phyloP scores from a whole-genome alignment of 2,888 invertebrate genomes.

The Tanaodytes sp. region DNA sequence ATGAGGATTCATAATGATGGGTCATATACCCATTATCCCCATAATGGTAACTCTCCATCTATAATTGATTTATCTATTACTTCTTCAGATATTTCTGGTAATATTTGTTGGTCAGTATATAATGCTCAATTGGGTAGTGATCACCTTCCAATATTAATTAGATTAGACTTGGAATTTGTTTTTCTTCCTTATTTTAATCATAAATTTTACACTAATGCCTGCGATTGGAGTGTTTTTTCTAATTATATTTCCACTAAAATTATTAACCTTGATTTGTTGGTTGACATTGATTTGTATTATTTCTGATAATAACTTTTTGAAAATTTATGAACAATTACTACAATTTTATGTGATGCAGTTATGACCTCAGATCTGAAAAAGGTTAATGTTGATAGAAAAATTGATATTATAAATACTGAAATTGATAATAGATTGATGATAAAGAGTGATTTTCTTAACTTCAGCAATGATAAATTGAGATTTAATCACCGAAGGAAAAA shows the following conservation, averaged over 20 bases:
- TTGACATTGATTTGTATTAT: too few species aligned
- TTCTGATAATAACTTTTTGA: neutral
- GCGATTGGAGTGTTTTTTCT: neutral
- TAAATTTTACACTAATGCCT: neutral
- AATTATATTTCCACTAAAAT: neutral
- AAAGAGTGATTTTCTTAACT: too few species aligned
- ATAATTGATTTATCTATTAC: constrained; percentile 1
- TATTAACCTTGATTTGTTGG: neutral
- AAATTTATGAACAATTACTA: neutral
- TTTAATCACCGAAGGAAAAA: too few species aligned
- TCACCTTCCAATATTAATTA: neutral
- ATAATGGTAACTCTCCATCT: constrained; percentile 10
- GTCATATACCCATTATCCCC: constrained; percentile 4
- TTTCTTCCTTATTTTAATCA: neutral
- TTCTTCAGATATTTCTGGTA: neutral
- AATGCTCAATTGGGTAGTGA: constrained; percentile 2
- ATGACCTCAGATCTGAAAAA: neutral
- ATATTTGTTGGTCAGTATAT: neutral
- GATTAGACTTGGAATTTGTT: neutral
- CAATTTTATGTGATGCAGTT: neutral
- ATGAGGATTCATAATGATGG: constrained; percentile 6
- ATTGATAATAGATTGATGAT: too few species aligned
- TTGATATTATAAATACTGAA: too few species aligned
- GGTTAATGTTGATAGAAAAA: neutral
- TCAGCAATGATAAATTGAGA: too few species aligned